phyloP scores from a whole-genome alignment of 2,888 invertebrate species.

The Ophonus ardosiacus region DNA sequence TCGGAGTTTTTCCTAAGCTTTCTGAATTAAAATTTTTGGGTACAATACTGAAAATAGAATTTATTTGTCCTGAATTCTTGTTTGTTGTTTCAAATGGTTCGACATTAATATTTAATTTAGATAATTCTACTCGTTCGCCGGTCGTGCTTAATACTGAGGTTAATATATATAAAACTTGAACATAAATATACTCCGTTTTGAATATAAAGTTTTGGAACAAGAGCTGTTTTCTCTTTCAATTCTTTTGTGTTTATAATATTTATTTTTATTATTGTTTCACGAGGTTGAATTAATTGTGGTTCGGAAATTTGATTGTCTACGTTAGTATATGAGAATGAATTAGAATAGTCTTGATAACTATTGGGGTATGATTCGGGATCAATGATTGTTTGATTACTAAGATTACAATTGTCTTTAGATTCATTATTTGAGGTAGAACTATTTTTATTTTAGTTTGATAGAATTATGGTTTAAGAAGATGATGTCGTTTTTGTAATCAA shows the following conservation, averaged over 20 bases:
- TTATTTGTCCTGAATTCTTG: not conserved
- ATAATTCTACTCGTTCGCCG: not conserved
- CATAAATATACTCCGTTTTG: slow-evolving; percentile 41
- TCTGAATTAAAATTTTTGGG: not conserved
- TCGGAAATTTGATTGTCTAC: too few relatives aligned
- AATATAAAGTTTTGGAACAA: not conserved
- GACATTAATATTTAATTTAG: too few relatives aligned
- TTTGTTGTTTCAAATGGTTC: not conserved
- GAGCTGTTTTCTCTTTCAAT: not conserved
- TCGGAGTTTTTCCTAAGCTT: slow-evolving; percentile 20
- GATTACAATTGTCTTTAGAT: too few relatives aligned
- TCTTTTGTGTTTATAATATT: not conserved
- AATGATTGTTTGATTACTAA: not conserved
- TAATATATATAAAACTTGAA: slow-evolving; percentile 15
- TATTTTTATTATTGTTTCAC: slow-evolving; percentile 1
- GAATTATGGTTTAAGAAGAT: too few relatives aligned
- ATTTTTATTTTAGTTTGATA: too few relatives aligned
- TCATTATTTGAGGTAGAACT: too few relatives aligned
- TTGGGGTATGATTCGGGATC: not conserved
- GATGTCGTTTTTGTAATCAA: too few relatives aligned
- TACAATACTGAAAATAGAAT: not conserved
- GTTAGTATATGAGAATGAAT: too few relatives aligned
- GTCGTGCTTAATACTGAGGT: slow-evolving; percentile 38
- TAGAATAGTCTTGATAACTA: not conserved
- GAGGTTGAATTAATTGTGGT: too few relatives aligned